Evolutionary conservation across 2,888 invertebrate genomes (phyloP).

Genomic region (Palloptera scutellata): DNA sequence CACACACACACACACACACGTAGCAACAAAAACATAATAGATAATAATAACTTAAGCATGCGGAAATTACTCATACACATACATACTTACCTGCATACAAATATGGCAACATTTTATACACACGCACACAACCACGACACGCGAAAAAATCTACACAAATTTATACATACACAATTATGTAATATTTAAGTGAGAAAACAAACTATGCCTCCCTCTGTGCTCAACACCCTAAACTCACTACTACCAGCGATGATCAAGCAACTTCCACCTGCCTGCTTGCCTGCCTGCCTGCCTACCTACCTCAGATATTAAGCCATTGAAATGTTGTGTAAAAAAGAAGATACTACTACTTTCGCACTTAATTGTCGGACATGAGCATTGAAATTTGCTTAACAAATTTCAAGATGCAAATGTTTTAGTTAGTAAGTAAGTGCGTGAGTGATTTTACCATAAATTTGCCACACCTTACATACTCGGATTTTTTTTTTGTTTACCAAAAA

Average conservation of each 20-base stretch:
- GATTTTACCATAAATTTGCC: slow-evolving; percentile 32
- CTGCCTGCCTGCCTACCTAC: too few species aligned
- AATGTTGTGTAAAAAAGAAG: background rate
- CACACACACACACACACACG: too few species aligned
- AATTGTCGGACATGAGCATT: slow-evolving; percentile 9
- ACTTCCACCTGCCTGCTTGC: too few species aligned
- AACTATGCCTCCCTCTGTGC: slow-evolving; percentile 14
- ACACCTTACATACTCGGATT: slow-evolving; percentile 31
- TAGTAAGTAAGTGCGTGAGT: background rate
- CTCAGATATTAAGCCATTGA: background rate
- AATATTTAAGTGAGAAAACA: slow-evolving; percentile 34
- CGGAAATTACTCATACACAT: slow-evolving; percentile 33
- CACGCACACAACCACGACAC: slow-evolving; percentile 24
- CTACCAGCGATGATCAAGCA: slow-evolving; percentile 2
- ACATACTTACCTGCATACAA: background rate
- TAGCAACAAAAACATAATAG: background rate
- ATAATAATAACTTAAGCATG: slow-evolving; percentile 33
- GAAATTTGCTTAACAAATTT: slow-evolving; percentile 9
- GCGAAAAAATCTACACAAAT: background rate
- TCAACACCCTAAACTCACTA: background rate
- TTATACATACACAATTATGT: slow-evolving; percentile 22
- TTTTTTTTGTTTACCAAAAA: too few species aligned
- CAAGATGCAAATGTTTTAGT: background rate
- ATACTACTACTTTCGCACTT: background rate
- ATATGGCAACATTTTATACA: slow-evolving; percentile 27